Base-by-base conservation (phyloP, 2,888 invertebrate species). In the Scrobipalpa costella region DNA sequence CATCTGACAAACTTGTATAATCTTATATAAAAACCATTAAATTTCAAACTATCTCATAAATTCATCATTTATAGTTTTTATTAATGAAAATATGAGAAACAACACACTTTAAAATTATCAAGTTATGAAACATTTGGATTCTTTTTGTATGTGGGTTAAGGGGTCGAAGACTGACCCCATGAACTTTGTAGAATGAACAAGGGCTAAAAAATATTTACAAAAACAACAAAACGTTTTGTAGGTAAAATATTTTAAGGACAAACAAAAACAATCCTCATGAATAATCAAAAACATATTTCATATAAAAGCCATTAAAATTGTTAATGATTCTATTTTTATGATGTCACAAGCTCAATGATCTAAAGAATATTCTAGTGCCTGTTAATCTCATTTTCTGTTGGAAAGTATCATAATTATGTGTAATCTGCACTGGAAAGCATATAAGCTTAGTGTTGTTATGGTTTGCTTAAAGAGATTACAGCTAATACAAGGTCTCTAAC, bases 1-100 rank as follows among this genome's bases (percentile, higher is more conserved):
- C n/a, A n/a, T n/a, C n/a, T n/a, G n/a, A n/a, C n/a, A n/a, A n/a
- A n/a, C n/a, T n/a, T n/a, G n/a, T n/a, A n/a, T n/a, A n/a, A n/a
- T n/a, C n/a, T 57, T 33, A 5, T 27, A 11, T 27, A 52, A 7
- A 15, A 15, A 15, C 13, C 3, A n/a, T 63, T 21, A 59, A n/a
- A 38, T 13, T 11, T 38, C 13, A 44, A 19, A 57, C 11, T 49
- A 6, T 33, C 27, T 63, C 74, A 44, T 11, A 61, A 52, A 58
- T 17, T 5, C 27, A 27, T 27, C 5, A 5, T 27, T 27, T n/a
- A n/a, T n/a, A n/a, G n/a, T n/a, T n/a, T n/a, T n/a, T n/a, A n/a
- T n/a, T n/a, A n/a, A n/a, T n/a, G n/a, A n/a, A n/a, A n/a, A n/a
- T n/a, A n/a, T n/a, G n/a, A n/a, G n/a, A n/a, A n/a, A n/a, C n/a